Evolutionary conservation across 2,113 vertebrate genomes (phyloP), one percentile per base, ranked within the genome.

Genomic region (Dipodomys spectabilis): DNA sequence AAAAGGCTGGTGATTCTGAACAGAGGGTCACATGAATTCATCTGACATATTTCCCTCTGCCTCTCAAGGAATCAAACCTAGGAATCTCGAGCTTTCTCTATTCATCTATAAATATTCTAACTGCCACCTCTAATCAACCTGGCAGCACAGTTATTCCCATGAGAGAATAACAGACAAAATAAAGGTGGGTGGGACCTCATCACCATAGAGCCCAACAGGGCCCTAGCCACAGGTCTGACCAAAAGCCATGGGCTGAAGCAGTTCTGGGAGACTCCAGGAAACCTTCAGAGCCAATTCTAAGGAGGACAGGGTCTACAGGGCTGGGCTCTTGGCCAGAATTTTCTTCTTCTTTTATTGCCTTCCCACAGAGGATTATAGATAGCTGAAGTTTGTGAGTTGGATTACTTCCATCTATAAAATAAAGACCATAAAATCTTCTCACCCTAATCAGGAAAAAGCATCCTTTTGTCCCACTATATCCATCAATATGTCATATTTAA

Each of bases 401-500:
- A 97, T 95, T 95, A 92, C 88, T 93, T 97, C 92, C 87, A 97
- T 57, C 94, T 80, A 94, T 96, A 97, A 97, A 97, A 90, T 82
- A 96, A 92, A 95, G 28, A 91, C 88, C 90, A 96, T 96, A 92
- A 97, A 96, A 88, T 87, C 90, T 90, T 90, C 94, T 67, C 92
- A 93, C 92, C 79, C 88, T 92, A 81, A 96, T 94, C 93, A 96
- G 93, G 78, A 96, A 89, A 62, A 88, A 72, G 32, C 79, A 90
- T 90, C 86, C 92, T 83, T 94, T 88, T 87, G 93, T 88, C 90
- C 88, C 75, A 83, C 90, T 83, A 13, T 86, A 88, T 95, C 95
- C 92, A 93, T 96, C 96, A 92, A 95, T 94, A 88, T 92, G 85
- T 96, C 96, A 96, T 97, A 97, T 94, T 97, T 97, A 97, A 96